A percentile compares a stretch with the other conserved stretches of the same genome.
phyloP scores from a whole-genome alignment of 2,888 invertebrate genomes.

The Tholera decimalis region DNA sequence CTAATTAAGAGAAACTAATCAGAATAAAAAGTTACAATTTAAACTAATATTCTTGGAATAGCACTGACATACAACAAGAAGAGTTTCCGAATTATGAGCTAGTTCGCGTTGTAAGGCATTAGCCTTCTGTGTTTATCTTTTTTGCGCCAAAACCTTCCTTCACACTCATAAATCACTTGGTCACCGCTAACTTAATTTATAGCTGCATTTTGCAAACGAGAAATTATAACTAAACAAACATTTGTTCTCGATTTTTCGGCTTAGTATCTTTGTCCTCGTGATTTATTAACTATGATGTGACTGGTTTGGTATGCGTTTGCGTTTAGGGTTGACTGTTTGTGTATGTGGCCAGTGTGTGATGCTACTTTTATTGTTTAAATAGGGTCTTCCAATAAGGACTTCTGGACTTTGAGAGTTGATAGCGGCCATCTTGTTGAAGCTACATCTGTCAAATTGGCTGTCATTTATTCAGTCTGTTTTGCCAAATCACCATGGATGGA shows the following conservation, averaged over 20 bases:
- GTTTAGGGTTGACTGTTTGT: not conserved
- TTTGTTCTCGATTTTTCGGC: constrained; percentile 54
- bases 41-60: too few species aligned
- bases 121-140: constrained; percentile 1
- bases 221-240: constrained; percentile 68
- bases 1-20: too few species aligned
- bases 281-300: constrained; percentile 43
- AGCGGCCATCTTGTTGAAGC: too few species aligned
- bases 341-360: constrained; percentile 1
- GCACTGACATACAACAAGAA: too few species aligned
- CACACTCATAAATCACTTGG: constrained; percentile 72
- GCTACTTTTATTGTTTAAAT: not conserved
- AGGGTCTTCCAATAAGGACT: too few species aligned
- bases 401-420: too few species aligned
- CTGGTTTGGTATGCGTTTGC: constrained; percentile 9
- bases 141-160: constrained; percentile 62
- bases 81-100: too few species aligned
- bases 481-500: too few species aligned
- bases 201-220: constrained; percentile 65
- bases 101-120: too few species aligned
- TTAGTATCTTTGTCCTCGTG: constrained; percentile 35
- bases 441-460: too few species aligned
- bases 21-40: too few species aligned
- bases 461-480: too few species aligned
- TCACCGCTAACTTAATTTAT: constrained; percentile 75